A percentile compares a stretch with the other conserved stretches of the same genome.
Conservation (phyloP, 2,113 vertebrate genomes). For the Anolis carolinensis region DNA sequence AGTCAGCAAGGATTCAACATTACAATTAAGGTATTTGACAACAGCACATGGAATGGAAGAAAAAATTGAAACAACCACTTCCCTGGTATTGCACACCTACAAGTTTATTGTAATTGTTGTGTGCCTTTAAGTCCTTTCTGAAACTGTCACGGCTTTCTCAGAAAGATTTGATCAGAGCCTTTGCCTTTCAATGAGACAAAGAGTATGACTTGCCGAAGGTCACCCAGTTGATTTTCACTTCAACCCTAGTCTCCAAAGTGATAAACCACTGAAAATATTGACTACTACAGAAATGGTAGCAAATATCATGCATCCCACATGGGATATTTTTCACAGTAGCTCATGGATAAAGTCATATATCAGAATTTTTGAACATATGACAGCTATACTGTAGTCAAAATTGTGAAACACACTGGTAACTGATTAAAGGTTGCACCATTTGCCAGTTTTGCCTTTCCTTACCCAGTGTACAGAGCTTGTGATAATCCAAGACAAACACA, state of each 20-base stretch:
- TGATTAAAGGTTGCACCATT: background rate
- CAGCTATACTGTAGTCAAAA: too few species aligned
- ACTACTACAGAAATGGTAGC: background rate
- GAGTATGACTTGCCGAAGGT: too few species aligned
- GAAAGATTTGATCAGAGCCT: too few species aligned
- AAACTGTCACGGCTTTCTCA: too few species aligned
- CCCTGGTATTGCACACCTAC: background rate
- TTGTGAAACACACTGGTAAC: background rate
- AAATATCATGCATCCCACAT: background rate
- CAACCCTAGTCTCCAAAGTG: too few species aligned
- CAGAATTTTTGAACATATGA: background rate
- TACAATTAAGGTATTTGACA: background rate
- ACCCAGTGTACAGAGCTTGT: background rate
- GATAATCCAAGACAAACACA: background rate
- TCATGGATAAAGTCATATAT: background rate
- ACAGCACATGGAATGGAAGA: background rate
- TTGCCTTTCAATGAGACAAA: too few species aligned
- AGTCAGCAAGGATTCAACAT: background rate
- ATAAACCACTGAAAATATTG: background rate
- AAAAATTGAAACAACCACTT: background rate
- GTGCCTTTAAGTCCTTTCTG: too few species aligned
- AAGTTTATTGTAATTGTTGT: too few species aligned
- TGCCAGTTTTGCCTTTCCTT: background rate
- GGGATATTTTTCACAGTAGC: background rate
- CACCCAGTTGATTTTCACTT: too few species aligned